Conservation (phyloP, 2,797 vertebrate species). For the Onychomys leucogaster region DNA sequence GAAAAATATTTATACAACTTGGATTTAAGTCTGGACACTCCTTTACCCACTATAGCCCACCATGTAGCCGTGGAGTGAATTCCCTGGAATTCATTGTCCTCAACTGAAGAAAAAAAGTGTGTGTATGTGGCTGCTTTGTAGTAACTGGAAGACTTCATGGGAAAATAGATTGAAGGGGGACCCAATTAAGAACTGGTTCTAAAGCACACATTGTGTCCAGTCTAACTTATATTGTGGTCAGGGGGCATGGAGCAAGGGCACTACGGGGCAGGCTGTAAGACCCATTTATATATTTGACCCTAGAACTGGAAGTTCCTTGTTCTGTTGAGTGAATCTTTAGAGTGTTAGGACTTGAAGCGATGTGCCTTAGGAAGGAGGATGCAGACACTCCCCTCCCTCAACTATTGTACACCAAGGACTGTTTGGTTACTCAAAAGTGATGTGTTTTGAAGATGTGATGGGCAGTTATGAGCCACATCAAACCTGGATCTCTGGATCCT, state of each 20-base stretch:
- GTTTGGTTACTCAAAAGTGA: conserved; percentile 13
- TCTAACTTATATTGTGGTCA: background rate
- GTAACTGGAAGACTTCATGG: background rate
- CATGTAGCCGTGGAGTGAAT: background rate
- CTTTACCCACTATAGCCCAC: background rate
- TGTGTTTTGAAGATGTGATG: background rate
- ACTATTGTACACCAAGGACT: background rate
- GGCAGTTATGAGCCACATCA: background rate
- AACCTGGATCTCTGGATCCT: background rate
- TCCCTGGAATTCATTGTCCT: conserved; percentile 26
- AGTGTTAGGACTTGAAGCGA: background rate
- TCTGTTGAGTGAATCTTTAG: conserved; percentile 62
- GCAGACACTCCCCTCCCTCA: background rate
- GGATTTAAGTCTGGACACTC: background rate
- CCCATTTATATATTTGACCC: conserved; percentile 14
- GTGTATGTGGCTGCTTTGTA: background rate
- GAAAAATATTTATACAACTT: background rate
- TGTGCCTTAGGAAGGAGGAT: background rate
- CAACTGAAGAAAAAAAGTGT: background rate
- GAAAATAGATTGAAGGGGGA: background rate
- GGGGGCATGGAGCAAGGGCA: background rate
- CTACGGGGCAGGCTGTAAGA: background rate
- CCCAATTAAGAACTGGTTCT: background rate
- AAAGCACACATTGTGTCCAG: background rate
- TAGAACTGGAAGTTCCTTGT: conserved; percentile 48